Conservation (phyloP, 35 echinoderm and acorn worm genomes). For the Heliocidaris tuberculata region DNA sequence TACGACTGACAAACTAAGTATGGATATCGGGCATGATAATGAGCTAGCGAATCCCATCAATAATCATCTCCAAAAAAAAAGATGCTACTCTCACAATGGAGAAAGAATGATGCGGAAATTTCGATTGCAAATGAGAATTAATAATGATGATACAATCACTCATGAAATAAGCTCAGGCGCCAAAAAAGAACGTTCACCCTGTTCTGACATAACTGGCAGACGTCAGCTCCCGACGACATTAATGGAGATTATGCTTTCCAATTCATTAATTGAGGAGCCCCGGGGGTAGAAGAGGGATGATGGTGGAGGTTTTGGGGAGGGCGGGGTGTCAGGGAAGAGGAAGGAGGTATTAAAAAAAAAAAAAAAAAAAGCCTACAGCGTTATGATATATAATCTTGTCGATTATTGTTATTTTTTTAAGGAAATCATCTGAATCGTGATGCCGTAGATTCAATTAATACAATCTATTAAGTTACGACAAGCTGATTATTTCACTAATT, state of each 20-base stretch:
- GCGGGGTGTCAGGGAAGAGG: not conserved
- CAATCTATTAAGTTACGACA: not conserved
- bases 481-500: too few species aligned
- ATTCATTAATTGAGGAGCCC: not conserved
- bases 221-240: not conserved
- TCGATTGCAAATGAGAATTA: constrained; percentile 37
- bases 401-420: not conserved
- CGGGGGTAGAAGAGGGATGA: not conserved
- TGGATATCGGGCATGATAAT: not conserved
- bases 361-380: not conserved
- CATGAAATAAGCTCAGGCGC: constrained; percentile 29
- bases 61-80: not conserved
- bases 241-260: constrained; percentile 12
- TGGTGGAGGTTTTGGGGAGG: not conserved
- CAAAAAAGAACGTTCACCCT: not conserved
- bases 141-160: constrained; percentile 37
- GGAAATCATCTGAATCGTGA: not conserved
- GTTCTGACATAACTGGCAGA: not conserved
- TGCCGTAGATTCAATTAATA: not conserved
- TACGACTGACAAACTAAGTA: too few species aligned
- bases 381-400: not conserved
- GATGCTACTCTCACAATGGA: not conserved
- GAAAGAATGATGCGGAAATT: constrained; percentile 23
- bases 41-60: not conserved
- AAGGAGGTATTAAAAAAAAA: not conserved